Evolutionary conservation across 2,888 invertebrate genomes (phyloP), one percentile per base, ranked within the genome.

Genomic region (Orthonevra nobilis): DNA sequence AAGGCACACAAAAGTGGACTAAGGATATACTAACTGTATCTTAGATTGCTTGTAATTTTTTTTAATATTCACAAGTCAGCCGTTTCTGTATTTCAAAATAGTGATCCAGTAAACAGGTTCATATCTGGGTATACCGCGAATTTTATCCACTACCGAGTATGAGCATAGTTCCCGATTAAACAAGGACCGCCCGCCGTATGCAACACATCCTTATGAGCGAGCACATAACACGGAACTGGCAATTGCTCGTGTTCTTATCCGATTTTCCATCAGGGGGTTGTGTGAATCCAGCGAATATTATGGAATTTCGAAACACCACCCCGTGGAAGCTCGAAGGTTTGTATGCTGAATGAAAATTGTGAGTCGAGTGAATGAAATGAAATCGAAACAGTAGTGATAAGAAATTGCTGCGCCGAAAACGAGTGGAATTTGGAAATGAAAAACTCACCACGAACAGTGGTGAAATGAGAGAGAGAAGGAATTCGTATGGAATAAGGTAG

Each of bases 161-260:
- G 42, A 79, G 77, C 64, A 77, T 64, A 77, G 28, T 61, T 66
- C 34, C 72, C 77, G 77, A 66, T 66, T 66, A 79, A 72, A 30
- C 17, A 48, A 63, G 50, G 58, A 54, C 61, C 54, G 73, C 72
- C 66, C 72, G 73, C 66, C 73, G 66, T 50, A 79, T 64, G 66
- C 58, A 70, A 68, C 73, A 79, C 79, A 79, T 73, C 79, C 73
- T 79, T 42, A 79, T 54, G 66, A 72, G 72, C 79, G 79, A 79
- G 73, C 79, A 79, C 15, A 79, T 66, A 79, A 79, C 79, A 79
- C 79, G 79, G 72, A 72, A 79, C 79, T 79, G 79, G 66, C 79
- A 60, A 46, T 73, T 32, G 79, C 52, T 48, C 73, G 54, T 79
- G 66, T 72, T 79, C 79, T 79, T 73, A 79, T 79, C 79, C 79